Percentiles rank a stretch among this genome's conserved stretches.
These are phyloP conservation scores for Eleginops maclovinus DNA, from an alignment of 2,113 vertebrate species.

Conservation along the genomic window DNA sequence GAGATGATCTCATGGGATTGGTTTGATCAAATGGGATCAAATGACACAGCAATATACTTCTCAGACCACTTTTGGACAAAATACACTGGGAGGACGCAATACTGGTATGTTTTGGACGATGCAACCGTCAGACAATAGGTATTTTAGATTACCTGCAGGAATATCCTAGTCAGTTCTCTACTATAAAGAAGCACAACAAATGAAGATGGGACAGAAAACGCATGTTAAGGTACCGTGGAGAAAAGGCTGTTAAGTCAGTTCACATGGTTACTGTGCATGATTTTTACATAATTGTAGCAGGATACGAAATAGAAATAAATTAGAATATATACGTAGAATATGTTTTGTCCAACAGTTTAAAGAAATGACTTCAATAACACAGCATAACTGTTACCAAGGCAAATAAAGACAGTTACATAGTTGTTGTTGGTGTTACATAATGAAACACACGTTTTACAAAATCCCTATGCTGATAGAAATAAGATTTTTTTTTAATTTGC, in stretches of 20 bases:
- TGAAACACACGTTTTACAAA: not conserved
- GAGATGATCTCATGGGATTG: conserved; percentile 69
- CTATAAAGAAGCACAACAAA: conserved; percentile 94
- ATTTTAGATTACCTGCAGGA: conserved; percentile 93
- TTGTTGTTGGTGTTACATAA: not conserved
- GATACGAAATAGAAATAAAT: too few species aligned
- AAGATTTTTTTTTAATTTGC: not conserved
- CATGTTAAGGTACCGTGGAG: conserved; percentile 88
- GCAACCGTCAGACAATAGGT: conserved; percentile 84
- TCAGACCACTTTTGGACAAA: conserved; percentile 77
- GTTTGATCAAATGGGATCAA: conserved; percentile 66
- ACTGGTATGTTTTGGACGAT: conserved; percentile 89
- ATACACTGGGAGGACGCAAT: conserved; percentile 91
- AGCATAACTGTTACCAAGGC: not conserved
- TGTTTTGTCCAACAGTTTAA: not conserved
- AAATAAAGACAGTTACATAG: not conserved
- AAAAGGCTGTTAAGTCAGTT: conserved; percentile 57
- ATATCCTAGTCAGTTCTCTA: conserved; percentile 99
- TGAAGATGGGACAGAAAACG: conserved; percentile 96
- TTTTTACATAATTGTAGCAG: conserved; percentile 33
- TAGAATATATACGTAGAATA: too few species aligned
- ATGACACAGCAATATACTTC: conserved; percentile 68
- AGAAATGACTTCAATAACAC: not conserved
- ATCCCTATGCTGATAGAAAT: not conserved
- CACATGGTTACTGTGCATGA: conserved; percentile 54